Percentiles rank a stretch among this genome's conserved stretches.
Conservation (phyloP, 1,140 invertebrate genomes). For the Andricus grossulariae region DNA sequence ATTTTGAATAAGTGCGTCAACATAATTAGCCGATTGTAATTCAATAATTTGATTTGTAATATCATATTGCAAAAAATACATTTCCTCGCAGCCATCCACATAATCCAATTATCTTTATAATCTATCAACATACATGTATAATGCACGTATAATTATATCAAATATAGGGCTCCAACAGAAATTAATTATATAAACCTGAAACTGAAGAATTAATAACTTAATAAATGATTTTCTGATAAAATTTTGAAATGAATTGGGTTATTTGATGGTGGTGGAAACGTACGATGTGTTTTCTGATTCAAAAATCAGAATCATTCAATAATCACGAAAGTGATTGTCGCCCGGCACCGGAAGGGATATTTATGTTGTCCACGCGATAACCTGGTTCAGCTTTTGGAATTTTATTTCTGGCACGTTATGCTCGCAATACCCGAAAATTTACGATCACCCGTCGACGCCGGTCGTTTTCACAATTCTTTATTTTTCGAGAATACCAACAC, state of each 20-base stretch:
- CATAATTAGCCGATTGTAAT: too few species aligned
- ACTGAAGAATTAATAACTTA: background rate
- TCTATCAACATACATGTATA: too few species aligned
- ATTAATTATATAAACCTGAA: too few species aligned
- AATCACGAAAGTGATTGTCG: background rate
- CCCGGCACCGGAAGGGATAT: background rate
- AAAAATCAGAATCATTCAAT: background rate
- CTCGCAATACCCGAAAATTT: background rate
- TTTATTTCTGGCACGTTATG: slow-evolving; percentile 11
- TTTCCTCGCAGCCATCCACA: too few species aligned
- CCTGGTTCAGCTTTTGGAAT: background rate
- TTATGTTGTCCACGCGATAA: slow-evolving; percentile 3
- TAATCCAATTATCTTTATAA: too few species aligned
- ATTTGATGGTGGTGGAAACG: background rate
- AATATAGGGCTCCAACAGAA: too few species aligned
- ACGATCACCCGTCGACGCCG: background rate
- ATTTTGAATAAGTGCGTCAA: too few species aligned
- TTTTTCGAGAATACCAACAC: slow-evolving; percentile 9
- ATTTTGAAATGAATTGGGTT: background rate
- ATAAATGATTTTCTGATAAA: background rate
- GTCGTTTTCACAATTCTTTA: slow-evolving; percentile 5
- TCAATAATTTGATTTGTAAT: too few species aligned
- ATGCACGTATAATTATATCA: too few species aligned
- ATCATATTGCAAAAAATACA: too few species aligned
- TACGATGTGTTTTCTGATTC: background rate